Percentiles rank a stretch among this genome's conserved stretches.
phyloP scores from a whole-genome alignment of 2,888 invertebrate genomes.

The Sesia apiformis region DNA sequence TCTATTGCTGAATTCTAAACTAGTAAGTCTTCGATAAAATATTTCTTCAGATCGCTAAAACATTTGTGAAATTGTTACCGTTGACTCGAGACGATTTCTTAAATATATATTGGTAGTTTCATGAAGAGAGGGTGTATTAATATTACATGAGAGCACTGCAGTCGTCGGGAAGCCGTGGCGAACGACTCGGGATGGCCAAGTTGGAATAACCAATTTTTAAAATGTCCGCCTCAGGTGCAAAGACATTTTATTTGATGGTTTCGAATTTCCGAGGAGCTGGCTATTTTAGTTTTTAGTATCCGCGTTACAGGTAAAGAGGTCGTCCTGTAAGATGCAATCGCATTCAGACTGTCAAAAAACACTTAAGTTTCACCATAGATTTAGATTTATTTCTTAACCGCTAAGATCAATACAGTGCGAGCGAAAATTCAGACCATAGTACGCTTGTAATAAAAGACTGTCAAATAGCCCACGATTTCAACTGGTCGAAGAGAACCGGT shows the following conservation, averaged over 20 bases:
- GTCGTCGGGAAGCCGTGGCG: slow-evolving; percentile 4
- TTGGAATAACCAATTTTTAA: slow-evolving; percentile 33
- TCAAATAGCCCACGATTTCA: no score
- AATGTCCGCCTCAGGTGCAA: slow-evolving; percentile 25
- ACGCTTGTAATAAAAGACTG: no score
- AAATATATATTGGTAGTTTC: slow-evolving; percentile 37
- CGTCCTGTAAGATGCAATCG: background rate
- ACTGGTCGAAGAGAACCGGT: no score
- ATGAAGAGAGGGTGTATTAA: slow-evolving; percentile 28
- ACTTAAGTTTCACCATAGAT: no score
- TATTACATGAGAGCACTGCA: slow-evolving; percentile 29
- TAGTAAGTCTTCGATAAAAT: no score
- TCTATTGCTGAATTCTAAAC: no score
- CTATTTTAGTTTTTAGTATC: background rate
- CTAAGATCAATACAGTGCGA: no score
- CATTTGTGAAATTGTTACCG: no score
- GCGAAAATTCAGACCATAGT: no score
- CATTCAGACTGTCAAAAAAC: background rate
- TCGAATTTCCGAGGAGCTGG: background rate
- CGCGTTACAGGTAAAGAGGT: background rate
- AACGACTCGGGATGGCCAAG: slow-evolving; percentile 17
- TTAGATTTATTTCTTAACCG: no score
- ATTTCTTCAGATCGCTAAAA: no score
- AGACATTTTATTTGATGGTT: slow-evolving; percentile 14
- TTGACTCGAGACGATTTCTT: slow-evolving; percentile 18